A percentile compares a stretch with the other conserved stretches of the same genome.
Evolutionary conservation across 2,888 invertebrate species (phyloP).

Genomic region (Eilema sororculum): DNA sequence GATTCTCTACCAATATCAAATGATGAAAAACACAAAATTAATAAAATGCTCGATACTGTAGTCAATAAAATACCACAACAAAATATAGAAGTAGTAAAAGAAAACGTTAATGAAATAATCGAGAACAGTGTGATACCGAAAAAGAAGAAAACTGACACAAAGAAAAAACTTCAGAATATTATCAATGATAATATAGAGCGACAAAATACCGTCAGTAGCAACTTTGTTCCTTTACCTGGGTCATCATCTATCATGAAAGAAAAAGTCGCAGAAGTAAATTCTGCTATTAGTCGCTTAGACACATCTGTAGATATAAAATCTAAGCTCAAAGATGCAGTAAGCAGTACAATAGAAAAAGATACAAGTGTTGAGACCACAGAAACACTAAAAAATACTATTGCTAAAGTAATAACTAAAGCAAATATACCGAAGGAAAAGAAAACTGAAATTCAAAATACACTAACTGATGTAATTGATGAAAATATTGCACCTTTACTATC

Average conservation of each 20-base stretch:
- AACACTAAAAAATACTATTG: background rate
- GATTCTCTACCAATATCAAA: background rate
- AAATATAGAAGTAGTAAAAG: background rate
- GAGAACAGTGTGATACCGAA: background rate
- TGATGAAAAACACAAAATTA: constrained; percentile 1
- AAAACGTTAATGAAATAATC: constrained; percentile 2
- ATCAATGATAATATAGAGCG: background rate
- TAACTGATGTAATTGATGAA: constrained; percentile 14
- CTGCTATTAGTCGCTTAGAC: constrained; percentile 4
- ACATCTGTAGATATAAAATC: constrained; percentile 5
- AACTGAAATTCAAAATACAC: constrained; percentile 4
- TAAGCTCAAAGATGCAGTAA: constrained; percentile 2
- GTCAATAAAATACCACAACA: background rate
- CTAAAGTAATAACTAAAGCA: constrained; percentile 1
- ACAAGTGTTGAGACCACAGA: background rate
- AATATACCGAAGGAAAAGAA: constrained; percentile 6
- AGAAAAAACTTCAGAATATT: background rate
- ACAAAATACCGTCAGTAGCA: background rate
- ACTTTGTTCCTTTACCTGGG: background rate
- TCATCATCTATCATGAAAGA: background rate
- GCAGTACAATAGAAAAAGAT: background rate
- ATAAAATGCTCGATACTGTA: background rate
- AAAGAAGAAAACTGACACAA: background rate
- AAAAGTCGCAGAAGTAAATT: background rate
- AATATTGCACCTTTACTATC: constrained; percentile 1